Conservation (phyloP, 2,113 vertebrate genomes). For the Lycaon pictus region DNA sequence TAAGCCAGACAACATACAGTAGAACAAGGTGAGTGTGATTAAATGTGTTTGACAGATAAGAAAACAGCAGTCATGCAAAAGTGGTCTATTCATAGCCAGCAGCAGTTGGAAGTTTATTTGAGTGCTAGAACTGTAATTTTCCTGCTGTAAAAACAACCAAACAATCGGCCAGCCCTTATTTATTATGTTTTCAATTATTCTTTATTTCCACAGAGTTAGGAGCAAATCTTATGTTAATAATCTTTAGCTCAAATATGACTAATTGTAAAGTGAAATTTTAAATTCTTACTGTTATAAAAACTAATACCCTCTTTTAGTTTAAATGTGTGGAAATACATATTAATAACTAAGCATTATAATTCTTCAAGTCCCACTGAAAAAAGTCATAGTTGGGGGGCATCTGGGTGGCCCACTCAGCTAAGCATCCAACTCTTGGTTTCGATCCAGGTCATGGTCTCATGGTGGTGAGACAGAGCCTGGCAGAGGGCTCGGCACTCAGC, state of each 20-base stretch:
- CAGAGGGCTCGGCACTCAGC: neutral
- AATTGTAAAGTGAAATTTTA: neutral
- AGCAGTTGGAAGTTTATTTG: neutral
- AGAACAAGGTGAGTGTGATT: conserved; percentile 73
- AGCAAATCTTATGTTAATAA: neutral
- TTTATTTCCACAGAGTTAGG: neutral
- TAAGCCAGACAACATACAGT: conserved; percentile 70
- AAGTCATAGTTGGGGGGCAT: neutral
- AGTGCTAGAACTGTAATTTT: neutral
- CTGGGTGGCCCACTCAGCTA: neutral
- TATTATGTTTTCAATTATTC: neutral
- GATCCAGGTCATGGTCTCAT: neutral
- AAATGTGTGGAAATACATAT: neutral
- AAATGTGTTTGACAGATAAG: conserved; percentile 75
- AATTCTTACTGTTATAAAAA: conserved; percentile 35
- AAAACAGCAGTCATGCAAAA: conserved; percentile 48
- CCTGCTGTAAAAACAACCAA: neutral
- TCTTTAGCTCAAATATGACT: conserved; percentile 22
- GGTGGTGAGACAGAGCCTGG: neutral
- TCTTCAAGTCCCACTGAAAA: neutral
- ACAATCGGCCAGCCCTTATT: neutral
- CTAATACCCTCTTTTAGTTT: neutral
- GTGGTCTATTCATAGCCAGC: neutral
- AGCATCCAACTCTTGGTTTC: neutral
- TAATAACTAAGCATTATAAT: neutral